Percentiles rank a stretch among this genome's conserved stretches.
Evolutionary conservation across 2,113 vertebrate genomes (phyloP).

Genomic region (Labeo catla): DNA sequence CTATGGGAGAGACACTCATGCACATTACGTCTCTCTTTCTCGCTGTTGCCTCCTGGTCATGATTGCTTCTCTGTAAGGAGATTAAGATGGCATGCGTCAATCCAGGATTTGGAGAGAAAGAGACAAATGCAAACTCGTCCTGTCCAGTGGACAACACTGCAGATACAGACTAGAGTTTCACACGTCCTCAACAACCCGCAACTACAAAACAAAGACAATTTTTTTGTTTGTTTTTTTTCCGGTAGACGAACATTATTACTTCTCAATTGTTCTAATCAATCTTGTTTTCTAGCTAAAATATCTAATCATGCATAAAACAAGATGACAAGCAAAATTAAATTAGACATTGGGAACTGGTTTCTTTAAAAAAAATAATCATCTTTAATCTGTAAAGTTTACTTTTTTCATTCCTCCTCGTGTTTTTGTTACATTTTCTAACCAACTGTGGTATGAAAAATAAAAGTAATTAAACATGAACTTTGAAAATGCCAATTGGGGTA

Average conservation of each 20-base stretch:
- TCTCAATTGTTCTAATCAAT: neutral
- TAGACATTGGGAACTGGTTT: neutral
- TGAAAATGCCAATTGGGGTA: neutral
- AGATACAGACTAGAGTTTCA: slow-evolving; percentile 15
- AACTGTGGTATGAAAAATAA: neutral
- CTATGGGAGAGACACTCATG: slow-evolving; percentile 19
- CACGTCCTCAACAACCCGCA: slow-evolving; percentile 32
- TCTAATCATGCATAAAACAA: neutral
- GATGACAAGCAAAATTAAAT: neutral
- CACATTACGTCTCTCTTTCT: slow-evolving; percentile 12
- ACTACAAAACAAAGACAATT: neutral
- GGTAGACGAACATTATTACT: neutral
- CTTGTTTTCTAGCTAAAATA: neutral
- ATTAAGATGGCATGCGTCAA: slow-evolving; percentile 87
- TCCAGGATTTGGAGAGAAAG: slow-evolving; percentile 83
- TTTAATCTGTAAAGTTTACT: no score
- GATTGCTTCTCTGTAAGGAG: slow-evolving; percentile 85
- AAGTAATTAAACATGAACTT: neutral
- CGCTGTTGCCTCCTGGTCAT: slow-evolving; percentile 55
- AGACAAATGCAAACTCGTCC: slow-evolving; percentile 77
- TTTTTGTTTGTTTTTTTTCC: neutral
- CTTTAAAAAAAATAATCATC: no score
- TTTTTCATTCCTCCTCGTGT: neutral
- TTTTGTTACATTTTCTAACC: neutral
- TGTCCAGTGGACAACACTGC: slow-evolving; percentile 62